phyloP scores from a whole-genome alignment of 2,113 vertebrate species.

The Forbesichthys papilliferus region DNA sequence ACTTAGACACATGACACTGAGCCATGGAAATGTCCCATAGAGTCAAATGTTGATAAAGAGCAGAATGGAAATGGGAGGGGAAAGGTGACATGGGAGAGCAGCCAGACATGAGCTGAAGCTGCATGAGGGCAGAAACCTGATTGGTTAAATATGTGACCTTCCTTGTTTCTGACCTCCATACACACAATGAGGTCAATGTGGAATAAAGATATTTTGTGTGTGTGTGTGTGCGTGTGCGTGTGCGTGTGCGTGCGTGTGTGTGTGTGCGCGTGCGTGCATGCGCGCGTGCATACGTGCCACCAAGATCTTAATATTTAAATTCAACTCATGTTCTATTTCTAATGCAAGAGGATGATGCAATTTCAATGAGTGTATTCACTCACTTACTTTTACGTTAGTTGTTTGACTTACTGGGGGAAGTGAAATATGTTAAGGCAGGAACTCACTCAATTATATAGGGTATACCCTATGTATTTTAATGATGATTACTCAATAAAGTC shows the following conservation, averaged over 20 bases:
- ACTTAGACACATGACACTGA: conserved; percentile 55
- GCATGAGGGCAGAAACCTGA: conserved; percentile 34
- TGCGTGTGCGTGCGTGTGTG: conserved; percentile 4
- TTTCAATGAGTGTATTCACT: not conserved
- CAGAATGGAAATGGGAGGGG: conserved; percentile 53
- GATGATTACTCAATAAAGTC: too few relatives aligned
- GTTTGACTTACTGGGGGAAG: not conserved
- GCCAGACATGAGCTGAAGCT: conserved; percentile 37
- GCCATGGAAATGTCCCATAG: conserved; percentile 52
- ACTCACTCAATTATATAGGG: too few relatives aligned
- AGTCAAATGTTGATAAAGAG: conserved; percentile 57
- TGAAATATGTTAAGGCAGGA: too few relatives aligned
- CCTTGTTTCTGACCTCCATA: conserved; percentile 38
- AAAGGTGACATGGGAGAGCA: conserved; percentile 47
- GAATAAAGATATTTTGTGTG: conserved; percentile 44
- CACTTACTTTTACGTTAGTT: not conserved
- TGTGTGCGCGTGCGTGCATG: not conserved
- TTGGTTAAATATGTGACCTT: conserved; percentile 57
- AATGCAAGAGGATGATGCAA: not conserved
- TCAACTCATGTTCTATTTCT: not conserved
- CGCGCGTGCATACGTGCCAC: not conserved
- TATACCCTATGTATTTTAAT: too few relatives aligned
- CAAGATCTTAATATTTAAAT: not conserved
- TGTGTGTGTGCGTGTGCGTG: conserved; percentile 17
- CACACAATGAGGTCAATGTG: conserved; percentile 52